Base-by-base conservation (phyloP, 2,113 vertebrate genomes). In the Tyto alba region DNA sequence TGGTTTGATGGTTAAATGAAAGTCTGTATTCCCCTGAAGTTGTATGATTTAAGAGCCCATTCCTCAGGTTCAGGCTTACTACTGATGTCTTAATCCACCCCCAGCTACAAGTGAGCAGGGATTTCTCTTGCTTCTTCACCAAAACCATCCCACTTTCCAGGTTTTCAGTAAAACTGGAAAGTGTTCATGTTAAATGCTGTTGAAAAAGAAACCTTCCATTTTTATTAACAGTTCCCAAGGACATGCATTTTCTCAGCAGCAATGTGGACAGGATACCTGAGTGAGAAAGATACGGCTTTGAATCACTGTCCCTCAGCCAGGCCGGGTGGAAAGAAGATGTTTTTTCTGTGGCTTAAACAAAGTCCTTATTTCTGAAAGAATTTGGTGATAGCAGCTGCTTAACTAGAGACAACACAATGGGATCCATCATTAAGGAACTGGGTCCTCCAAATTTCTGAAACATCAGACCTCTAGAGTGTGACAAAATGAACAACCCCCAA, bases 21-120 rank as follows among this genome's bases (percentile, higher is more conserved):
- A 56, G 50, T 10, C 64, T 0, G 0, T 13, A 29, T 48, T 88
- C 11, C 6, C 10, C 72, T 9, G 5, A 45, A 69, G 12, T 1
- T 2, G 0, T 41, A 8, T 12, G 8, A n/a, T 57, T 69, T 47
- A 91, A 38, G 41, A 80, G 9, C 18, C 84, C n/a, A 52, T 43
- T 80, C 57, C 20, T 85, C 16, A 18, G 55, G 26, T 76, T 86
- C 56, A 78, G 26, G 25, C 6, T 77, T 74, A 71, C 34, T 72
- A 66, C 26, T 76, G 30, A 9, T 80, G 15, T 80, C 57, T 76
- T 77, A 73, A 67, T 55, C 13, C n/a, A 66, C 1, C 2, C 22
- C 16, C 9, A 45, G 30, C 48, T 60, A 68, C 20, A 88, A 72
- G 40, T 6, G 3, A 88, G 34, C 22, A 76, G 59, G 9, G 59